These are phyloP conservation scores for Formica selysi DNA, from an alignment of 1,140 invertebrate species.

Conservation along the genomic window DNA sequence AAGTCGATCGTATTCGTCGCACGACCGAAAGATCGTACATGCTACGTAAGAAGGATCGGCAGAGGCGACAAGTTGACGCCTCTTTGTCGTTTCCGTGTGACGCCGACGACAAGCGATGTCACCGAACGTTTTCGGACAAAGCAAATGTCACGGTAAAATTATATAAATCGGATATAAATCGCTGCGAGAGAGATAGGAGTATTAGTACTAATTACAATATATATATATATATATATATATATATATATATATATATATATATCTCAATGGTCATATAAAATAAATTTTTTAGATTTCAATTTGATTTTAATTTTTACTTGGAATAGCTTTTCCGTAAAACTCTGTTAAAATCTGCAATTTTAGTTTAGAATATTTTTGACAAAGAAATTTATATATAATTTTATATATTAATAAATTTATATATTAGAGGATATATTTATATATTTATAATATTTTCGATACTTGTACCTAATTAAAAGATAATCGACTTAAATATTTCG, in stretches of 20 bases:
- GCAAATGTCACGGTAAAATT: constrained; percentile 74
- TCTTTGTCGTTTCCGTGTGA: constrained; percentile 60
- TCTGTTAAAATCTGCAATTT: neutral
- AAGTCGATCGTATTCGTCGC: constrained; percentile 73
- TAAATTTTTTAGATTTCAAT: neutral
- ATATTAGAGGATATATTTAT: neutral
- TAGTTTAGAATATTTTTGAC: neutral
- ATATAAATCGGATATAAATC: neutral
- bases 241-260: no score
- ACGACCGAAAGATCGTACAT: constrained; percentile 73
- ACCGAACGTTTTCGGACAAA: constrained; percentile 73
- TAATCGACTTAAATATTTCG: neutral
- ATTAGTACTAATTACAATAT: neutral
- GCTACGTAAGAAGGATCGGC: constrained; percentile 65
- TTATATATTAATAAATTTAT: neutral
- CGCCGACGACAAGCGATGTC: constrained; percentile 42
- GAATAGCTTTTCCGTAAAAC: neutral
- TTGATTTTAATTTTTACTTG: neutral
- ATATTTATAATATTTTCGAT: constrained; percentile 15
- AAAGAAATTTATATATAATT: neutral
- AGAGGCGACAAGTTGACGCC: constrained; percentile 57
- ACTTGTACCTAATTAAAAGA: neutral
- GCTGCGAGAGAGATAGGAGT: neutral
- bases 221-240: no score
- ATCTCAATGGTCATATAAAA: neutral